Evolutionary conservation across 2,113 vertebrate species (phyloP).

Genomic region (Stictonetta naevosa): DNA sequence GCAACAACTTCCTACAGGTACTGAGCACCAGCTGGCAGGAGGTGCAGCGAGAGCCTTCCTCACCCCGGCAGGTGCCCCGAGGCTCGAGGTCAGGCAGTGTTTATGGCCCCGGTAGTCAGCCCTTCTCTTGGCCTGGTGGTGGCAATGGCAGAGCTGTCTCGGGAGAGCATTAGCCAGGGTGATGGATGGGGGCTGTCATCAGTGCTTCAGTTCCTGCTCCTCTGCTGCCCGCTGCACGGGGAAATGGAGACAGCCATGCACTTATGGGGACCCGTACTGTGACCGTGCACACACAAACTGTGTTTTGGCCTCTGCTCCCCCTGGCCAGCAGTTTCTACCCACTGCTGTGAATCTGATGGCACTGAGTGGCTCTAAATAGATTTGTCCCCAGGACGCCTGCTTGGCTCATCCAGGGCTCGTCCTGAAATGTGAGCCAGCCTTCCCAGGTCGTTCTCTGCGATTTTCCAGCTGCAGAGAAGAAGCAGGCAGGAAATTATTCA

Average conservation of each 20-base stretch:
- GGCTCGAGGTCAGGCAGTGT: fast-evolving
- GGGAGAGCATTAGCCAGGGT: not conserved
- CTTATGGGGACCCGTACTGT: fast-evolving
- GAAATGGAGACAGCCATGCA: fast-evolving
- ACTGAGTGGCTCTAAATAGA: not conserved
- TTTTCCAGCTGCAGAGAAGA: not conserved
- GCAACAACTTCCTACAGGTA: not conserved
- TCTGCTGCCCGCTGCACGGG: not conserved
- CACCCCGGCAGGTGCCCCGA: not conserved
- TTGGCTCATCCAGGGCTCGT: not conserved
- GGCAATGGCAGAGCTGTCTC: not conserved
- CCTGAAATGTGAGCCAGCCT: not conserved
- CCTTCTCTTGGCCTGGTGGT: not conserved
- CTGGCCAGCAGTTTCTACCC: not conserved
- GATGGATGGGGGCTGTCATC: not conserved
- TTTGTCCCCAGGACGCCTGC: not conserved
- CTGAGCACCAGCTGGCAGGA: fast-evolving
- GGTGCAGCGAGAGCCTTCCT: not conserved
- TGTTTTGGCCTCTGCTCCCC: not conserved
- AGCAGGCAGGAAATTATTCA: not conserved
- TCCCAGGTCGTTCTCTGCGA: not conserved
- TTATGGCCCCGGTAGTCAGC: fast-evolving
- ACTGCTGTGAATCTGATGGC: not conserved
- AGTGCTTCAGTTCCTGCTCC: not conserved
- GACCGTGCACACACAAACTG: fast-evolving